A percentile compares a stretch with the other conserved stretches of the same genome.
Evolutionary conservation across 2,888 invertebrate species (phyloP).

Genomic region (Athalia rosae): DNA sequence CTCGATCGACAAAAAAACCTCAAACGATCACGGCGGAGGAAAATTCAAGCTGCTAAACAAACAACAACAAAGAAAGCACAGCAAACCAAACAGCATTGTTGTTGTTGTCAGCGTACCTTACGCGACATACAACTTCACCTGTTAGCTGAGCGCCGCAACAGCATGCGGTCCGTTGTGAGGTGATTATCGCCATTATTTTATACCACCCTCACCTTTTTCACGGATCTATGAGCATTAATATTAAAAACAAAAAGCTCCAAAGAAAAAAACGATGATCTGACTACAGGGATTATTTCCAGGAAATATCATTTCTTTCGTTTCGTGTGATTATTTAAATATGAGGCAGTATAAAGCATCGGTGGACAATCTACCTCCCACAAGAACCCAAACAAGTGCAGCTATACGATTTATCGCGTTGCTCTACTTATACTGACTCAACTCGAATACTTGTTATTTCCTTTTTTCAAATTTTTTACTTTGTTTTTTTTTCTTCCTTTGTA

Average conservation of each 20-base stretch:
- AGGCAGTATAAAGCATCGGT: not conserved
- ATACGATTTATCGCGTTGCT: conserved; percentile 18
- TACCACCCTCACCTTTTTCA: not conserved
- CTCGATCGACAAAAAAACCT: conserved; percentile 67
- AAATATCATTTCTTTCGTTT: too few species aligned
- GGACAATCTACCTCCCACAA: conserved; percentile 6
- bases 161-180: conserved; percentile 70
- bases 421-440: conserved; percentile 3
- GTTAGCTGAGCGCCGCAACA: conserved; percentile 65
- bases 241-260: too few species aligned
- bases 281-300: too few species aligned
- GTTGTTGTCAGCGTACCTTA: conserved; percentile 65
- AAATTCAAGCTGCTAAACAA: conserved; percentile 62
- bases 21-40: conserved; percentile 66
- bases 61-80: conserved; percentile 55
- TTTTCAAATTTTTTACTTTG: not conserved
- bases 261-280: too few species aligned
- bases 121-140: conserved; percentile 66
- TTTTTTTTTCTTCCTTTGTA: too few species aligned
- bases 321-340: too few species aligned
- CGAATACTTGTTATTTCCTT: not conserved
- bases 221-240: too few species aligned
- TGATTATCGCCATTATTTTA: conserved; percentile 53
- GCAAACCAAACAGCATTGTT: conserved; percentile 64
- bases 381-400: conserved; percentile 27